Conservation (phyloP, 2,888 invertebrate species). For the Noctua janthina region DNA sequence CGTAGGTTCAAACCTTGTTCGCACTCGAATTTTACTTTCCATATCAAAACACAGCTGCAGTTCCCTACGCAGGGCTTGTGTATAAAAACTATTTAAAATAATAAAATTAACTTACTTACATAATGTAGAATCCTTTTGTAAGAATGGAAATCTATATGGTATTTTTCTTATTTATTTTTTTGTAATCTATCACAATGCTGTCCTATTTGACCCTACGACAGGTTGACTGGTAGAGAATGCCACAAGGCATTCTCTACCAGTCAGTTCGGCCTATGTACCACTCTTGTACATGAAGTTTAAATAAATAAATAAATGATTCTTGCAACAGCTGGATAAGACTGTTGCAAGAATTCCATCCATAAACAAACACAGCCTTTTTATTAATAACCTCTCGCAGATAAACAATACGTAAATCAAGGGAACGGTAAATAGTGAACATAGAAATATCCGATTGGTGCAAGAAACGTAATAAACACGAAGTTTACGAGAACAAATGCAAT, state of each 20-base stretch:
- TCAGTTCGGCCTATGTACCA: too few relatives aligned
- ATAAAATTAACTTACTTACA: background rate
- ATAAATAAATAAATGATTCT: background rate
- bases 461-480: conserved; percentile 86
- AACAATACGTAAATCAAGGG: conserved; percentile 57
- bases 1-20: too few relatives aligned
- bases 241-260: too few relatives aligned
- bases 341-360: background rate
- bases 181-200: too few relatives aligned
- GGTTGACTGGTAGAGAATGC: too few relatives aligned
- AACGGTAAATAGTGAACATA: conserved; percentile 71
- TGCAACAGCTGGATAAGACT: background rate
- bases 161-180: too few relatives aligned
- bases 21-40: too few relatives aligned
- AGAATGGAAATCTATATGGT: background rate
- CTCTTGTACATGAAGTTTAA: too few relatives aligned
- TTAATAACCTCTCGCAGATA: conserved; percentile 53
- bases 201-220: too few relatives aligned
- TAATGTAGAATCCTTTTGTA: background rate
- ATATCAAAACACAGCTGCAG: too few relatives aligned
- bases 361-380: conserved; percentile 39
- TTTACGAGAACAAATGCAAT: conserved; percentile 86
- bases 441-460: conserved; percentile 82
- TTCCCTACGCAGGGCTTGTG: too few relatives aligned
- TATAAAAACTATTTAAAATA: background rate